These are phyloP conservation scores for Malacoraja senta DNA, from an alignment of 2,797 vertebrate genomes.

Conservation along the genomic window DNA sequence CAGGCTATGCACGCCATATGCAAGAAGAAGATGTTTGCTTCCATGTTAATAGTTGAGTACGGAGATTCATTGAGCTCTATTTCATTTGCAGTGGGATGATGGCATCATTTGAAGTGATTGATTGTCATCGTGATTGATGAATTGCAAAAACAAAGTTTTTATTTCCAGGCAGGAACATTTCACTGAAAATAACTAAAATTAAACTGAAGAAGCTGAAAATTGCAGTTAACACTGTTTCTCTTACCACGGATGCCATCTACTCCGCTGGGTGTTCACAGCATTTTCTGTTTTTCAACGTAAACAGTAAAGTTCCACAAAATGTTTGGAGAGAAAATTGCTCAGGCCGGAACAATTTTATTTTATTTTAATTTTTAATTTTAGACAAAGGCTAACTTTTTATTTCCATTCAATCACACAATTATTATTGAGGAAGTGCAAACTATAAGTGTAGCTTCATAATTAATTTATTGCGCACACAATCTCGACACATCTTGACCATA, in stretches of 20 bases:
- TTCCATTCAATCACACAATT: background rate
- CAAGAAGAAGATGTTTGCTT: background rate
- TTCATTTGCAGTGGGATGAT: background rate
- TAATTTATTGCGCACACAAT: background rate
- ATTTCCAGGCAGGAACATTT: too few relatives aligned
- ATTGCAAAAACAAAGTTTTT: background rate
- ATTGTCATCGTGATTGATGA: background rate
- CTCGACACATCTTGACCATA: background rate
- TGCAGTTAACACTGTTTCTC: too few relatives aligned
- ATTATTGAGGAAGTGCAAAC: background rate
- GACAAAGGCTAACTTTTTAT: background rate
- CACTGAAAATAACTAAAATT: too few relatives aligned
- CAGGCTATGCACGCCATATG: too few relatives aligned
- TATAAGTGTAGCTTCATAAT: background rate
- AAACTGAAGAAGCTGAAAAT: too few relatives aligned
- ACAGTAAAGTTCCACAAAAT: background rate
- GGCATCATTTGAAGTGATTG: background rate
- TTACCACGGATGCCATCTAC: too few relatives aligned
- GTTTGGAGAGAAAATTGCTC: background rate
- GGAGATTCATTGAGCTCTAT: background rate
- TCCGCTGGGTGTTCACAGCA: too few relatives aligned
- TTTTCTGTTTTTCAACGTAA: background rate
- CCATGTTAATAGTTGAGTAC: background rate
- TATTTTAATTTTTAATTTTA: background rate
- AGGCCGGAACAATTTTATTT: background rate